Evolutionary conservation across 1,140 invertebrate species (phyloP).

Genomic region (Lanistes nyassanus): DNA sequence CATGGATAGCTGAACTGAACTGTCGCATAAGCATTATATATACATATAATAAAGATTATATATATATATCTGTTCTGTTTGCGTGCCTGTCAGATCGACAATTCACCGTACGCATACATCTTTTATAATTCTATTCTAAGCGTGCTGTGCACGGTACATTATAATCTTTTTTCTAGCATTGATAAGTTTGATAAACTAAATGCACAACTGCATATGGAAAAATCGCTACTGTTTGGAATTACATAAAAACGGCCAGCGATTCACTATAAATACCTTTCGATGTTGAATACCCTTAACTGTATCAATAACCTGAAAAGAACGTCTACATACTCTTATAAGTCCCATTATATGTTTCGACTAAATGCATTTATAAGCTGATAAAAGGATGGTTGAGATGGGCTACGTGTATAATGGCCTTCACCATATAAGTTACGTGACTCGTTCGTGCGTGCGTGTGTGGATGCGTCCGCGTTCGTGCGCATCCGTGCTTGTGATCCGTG

Average conservation of each 20-base stretch:
- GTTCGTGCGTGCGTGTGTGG: neutral
- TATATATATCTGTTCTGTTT: neutral
- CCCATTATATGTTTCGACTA: neutral
- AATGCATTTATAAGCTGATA: neutral
- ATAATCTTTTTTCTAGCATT: too few relatives aligned
- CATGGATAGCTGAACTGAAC: neutral
- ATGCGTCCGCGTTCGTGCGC: neutral
- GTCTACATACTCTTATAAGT: neutral
- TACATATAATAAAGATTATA: conserved; percentile 12
- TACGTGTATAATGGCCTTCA: neutral
- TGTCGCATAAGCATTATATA: neutral
- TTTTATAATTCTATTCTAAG: too few relatives aligned
- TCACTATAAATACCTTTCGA: neutral
- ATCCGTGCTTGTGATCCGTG: neutral
- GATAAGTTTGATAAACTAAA: too few relatives aligned
- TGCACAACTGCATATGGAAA: too few relatives aligned
- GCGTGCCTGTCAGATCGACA: too few relatives aligned
- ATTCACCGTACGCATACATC: too few relatives aligned
- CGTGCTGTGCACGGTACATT: too few relatives aligned
- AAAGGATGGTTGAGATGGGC: neutral
- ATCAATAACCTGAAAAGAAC: neutral
- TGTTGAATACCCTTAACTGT: neutral
- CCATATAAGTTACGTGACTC: neutral
- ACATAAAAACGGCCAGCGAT: too few relatives aligned
- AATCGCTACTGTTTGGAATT: too few relatives aligned